These are phyloP conservation scores for Eidolon dupreanum DNA, from an alignment of 2,797 vertebrate species.

Conservation along the genomic window DNA sequence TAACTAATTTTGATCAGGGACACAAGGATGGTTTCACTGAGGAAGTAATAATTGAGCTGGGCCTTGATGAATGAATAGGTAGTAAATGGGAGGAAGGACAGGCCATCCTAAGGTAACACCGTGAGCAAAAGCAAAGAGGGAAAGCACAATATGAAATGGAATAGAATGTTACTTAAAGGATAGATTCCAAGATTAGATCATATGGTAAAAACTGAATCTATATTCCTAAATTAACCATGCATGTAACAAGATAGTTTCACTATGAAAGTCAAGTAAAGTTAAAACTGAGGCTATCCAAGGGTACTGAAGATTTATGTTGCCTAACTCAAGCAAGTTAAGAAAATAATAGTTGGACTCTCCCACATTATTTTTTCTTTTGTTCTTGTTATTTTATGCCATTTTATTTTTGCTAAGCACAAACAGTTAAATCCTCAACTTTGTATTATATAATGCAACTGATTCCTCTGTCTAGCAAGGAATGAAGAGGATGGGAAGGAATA, in stretches of 20 bases:
- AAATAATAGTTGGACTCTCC: not conserved
- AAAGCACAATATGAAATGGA: not conserved
- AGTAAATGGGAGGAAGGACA: not conserved
- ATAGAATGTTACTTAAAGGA: not conserved
- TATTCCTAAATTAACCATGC: not conserved
- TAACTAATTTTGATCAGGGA: not conserved
- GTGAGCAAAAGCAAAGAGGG: not conserved
- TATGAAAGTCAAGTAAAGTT: not conserved
- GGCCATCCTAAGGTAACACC: not conserved
- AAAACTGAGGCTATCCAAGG: not conserved
- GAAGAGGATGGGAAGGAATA: not conserved
- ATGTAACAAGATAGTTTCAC: not conserved
- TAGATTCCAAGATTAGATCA: not conserved
- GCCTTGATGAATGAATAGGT: not conserved
- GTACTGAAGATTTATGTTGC: not conserved
- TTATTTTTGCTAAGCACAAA: not conserved
- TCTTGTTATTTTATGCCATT: not conserved
- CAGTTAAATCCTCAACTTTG: not conserved
- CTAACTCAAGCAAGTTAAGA: not conserved
- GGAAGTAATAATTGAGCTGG: not conserved
- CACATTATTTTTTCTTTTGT: conserved; percentile 1
- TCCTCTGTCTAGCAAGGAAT: not conserved
- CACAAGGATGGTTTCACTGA: not conserved
- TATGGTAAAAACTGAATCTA: not conserved
- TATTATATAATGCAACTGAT: not conserved